These are phyloP conservation scores for human (Homo sapiens) DNA, from an alignment of 2,113 vertebrate genomes.

Conservation along the genomic window DNA sequence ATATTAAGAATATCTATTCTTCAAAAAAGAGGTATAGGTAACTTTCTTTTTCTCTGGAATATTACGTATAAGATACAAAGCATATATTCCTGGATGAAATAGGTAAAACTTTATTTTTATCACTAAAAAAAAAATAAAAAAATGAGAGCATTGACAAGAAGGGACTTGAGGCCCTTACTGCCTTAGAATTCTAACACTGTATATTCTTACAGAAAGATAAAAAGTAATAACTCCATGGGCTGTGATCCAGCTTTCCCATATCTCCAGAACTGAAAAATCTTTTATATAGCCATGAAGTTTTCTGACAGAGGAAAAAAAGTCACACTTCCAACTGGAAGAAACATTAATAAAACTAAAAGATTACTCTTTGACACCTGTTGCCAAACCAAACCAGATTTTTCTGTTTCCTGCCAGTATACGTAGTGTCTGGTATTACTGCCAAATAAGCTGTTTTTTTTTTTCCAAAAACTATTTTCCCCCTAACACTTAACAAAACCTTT, in stretches of 20 bases:
- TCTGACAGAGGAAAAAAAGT: not conserved
- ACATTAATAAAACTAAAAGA: not conserved
- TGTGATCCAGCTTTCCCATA: not conserved
- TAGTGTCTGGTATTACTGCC: not conserved
- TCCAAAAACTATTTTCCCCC: not conserved
- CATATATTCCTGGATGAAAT: not conserved
- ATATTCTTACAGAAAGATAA: conserved; percentile 14
- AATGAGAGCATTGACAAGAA: not conserved
- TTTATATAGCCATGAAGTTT: not conserved
- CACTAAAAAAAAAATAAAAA: not conserved
- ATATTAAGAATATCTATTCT: not conserved
- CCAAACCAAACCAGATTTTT: not conserved
- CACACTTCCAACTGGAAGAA: not conserved
- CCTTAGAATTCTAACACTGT: not conserved
- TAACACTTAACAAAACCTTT: not conserved
- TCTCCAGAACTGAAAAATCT: not conserved
- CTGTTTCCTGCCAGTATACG: not conserved
- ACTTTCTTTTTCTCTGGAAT: not conserved
- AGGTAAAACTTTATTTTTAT: not conserved
- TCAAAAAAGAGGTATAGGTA: not conserved
- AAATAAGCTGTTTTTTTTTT: not conserved
- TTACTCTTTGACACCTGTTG: not conserved
- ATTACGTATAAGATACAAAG: not conserved
- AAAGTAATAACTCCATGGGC: not conserved
- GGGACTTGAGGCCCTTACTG: not conserved